Evolutionary conservation across 2,888 invertebrate genomes (phyloP).

Genomic region (Protodeltote pygarga): DNA sequence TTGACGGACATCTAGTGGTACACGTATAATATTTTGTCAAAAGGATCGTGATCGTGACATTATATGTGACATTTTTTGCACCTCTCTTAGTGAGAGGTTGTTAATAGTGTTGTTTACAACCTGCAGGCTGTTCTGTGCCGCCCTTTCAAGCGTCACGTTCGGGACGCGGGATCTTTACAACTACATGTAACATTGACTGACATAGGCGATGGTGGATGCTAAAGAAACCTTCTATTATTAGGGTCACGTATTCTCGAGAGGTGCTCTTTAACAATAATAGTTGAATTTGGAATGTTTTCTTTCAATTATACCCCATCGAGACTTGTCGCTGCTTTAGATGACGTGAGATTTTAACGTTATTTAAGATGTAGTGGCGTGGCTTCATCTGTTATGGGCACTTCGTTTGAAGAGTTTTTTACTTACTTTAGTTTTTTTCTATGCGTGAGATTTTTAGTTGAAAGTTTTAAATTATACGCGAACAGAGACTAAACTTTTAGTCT

Average conservation of each 20-base stretch:
- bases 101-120: constrained; percentile 83
- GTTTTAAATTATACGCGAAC: too few species aligned
- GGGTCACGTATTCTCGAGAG: constrained; percentile 83
- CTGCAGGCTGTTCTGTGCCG: constrained; percentile 73
- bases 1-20: too few species aligned
- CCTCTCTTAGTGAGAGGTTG: constrained; percentile 69
- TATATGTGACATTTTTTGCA: constrained; percentile 70
- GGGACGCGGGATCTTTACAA: constrained; percentile 65
- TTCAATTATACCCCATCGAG: constrained; percentile 70
- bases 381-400: constrained; percentile 12
- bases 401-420: constrained; percentile 1
- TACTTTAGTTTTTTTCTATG: constrained; percentile 6
- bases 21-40: constrained; percentile 21
- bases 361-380: constrained; percentile 33
- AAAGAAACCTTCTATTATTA: constrained; percentile 67
- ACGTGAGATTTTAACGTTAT: constrained; percentile 51
- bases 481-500: too few species aligned
- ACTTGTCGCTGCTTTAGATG: constrained; percentile 56
- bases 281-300: constrained; percentile 74
- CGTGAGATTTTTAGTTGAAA: neutral
- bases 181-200: constrained; percentile 70
- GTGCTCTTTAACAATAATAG: constrained; percentile 69
- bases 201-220: constrained; percentile 62
- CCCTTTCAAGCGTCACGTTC: constrained; percentile 81
- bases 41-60: constrained; percentile 59